Evolutionary conservation across 1,140 invertebrate species (phyloP).

Genomic region (Arion vulgaris): DNA sequence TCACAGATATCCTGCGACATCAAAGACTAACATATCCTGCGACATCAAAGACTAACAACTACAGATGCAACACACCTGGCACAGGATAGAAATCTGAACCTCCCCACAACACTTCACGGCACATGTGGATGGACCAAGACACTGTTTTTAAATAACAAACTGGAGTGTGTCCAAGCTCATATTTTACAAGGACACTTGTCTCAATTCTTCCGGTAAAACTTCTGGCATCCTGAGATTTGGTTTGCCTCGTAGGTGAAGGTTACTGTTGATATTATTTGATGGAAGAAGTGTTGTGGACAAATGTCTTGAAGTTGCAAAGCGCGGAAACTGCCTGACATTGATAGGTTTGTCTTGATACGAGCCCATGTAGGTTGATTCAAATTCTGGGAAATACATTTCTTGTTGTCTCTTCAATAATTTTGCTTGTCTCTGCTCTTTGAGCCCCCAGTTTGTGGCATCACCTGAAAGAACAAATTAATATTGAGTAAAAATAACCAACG

Average conservation of each 20-base stretch:
- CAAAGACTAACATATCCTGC: too few relatives aligned
- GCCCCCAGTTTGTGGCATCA: slow-evolving; percentile 24
- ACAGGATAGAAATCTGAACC: too few relatives aligned
- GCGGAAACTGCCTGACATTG: slow-evolving; percentile 9
- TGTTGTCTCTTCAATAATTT: not conserved
- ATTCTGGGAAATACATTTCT: slow-evolving; percentile 16
- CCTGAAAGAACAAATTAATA: not conserved
- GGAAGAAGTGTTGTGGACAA: slow-evolving; percentile 30
- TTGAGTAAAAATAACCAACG: too few relatives aligned
- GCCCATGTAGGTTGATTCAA: slow-evolving; percentile 25
- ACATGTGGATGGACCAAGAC: too few relatives aligned
- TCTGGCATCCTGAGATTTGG: slow-evolving; percentile 28
- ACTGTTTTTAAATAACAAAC: too few relatives aligned
- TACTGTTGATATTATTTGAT: slow-evolving; percentile 32
- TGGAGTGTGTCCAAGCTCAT: too few relatives aligned
- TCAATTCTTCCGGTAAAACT: slow-evolving; percentile 30
- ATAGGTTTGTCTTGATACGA: slow-evolving; percentile 23
- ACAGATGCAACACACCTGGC: too few relatives aligned
- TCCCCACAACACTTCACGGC: too few relatives aligned
- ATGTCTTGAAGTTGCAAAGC: slow-evolving; percentile 20
- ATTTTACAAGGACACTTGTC: slow-evolving; percentile 15
- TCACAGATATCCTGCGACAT: too few relatives aligned
- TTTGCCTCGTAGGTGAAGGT: slow-evolving; percentile 28
- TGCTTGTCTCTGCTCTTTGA: slow-evolving; percentile 21
- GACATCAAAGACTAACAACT: too few relatives aligned